Base-by-base conservation (phyloP, 2,797 vertebrate genomes). In the Steatocranus sp. region DNA sequence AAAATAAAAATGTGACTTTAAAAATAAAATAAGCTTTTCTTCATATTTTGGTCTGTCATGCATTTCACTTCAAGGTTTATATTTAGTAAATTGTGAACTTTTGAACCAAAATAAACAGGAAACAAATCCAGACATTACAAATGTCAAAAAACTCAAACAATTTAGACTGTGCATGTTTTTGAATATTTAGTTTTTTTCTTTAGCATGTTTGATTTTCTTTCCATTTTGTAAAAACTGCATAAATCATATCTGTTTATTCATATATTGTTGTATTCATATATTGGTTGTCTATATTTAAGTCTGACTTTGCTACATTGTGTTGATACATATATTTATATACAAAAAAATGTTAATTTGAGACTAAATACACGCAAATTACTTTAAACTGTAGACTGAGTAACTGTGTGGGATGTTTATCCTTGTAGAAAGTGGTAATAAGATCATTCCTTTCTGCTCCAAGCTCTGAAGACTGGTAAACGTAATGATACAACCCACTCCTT, bases 361-460 rank as follows among this genome's bases (percentile, higher is more conserved):
- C 89, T 89, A 93, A 95, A 94, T 95, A 89, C 92, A 92, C 36
- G 88, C 92, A 93, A 94, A 94, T 93, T 88, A 88, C 89, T 87
- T 83, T 79, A 93, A 94, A 94, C 76, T 94, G 90, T 91, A 94
- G 90, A 92, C 90, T 86, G 92, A 89, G 92, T 80, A 74, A 80
- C 90, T 95, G 95, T 95, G 95, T 95, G 95, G 91, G 91, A 93
- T 91, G 94, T 91, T 95, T 88, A 94, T 94, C 94, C 95, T 91
- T 90, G 92, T 91, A 93, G 92, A 93, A 92, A 92, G 88, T 95
- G 93, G 91, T 96, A 96, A 96, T 95, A 95, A 95, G 93, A 92
- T 92, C 94, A 95, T 93, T 96, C 86, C 90, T 87, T 94, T 93
- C 92, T 93, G 94, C 93, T 93, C 84, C 86, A 66, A 93, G 94